A percentile compares a stretch with the other conserved stretches of the same genome.
Evolutionary conservation across 1,140 invertebrate genomes (phyloP).

Genomic region (Phocides pigmalion): DNA sequence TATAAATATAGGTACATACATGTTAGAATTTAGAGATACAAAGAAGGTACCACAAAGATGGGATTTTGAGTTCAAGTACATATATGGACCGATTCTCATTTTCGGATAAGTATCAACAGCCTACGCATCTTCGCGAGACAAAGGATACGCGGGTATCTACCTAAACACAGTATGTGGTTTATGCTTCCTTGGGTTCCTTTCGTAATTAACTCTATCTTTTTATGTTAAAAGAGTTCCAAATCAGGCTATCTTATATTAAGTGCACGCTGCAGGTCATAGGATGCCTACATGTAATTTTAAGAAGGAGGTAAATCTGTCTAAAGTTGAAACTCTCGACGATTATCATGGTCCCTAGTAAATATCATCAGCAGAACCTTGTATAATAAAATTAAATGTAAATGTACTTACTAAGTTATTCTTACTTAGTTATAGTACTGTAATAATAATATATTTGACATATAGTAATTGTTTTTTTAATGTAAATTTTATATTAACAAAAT

Average conservation of each 20-base stretch:
- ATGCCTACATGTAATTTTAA: too few relatives aligned
- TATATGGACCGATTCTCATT: slow-evolving; percentile 21
- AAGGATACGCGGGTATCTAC: slow-evolving; percentile 13
- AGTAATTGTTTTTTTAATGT: background rate
- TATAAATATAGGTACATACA: too few relatives aligned
- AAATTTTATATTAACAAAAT: background rate
- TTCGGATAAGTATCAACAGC: slow-evolving; percentile 3
- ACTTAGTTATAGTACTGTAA: too few relatives aligned
- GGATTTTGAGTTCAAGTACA: slow-evolving; percentile 21
- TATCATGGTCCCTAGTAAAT: too few relatives aligned
- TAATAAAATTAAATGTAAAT: too few relatives aligned
- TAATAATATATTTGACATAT: too few relatives aligned
- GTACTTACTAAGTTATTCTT: too few relatives aligned
- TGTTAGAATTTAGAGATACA: background rate
- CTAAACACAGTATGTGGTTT: slow-evolving; percentile 10
- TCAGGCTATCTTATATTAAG: too few relatives aligned
- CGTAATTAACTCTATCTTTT: background rate
- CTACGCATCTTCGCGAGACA: slow-evolving; percentile 21
- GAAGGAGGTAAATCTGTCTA: too few relatives aligned
- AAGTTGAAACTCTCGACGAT: too few relatives aligned
- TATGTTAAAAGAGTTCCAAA: background rate
- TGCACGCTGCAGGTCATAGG: too few relatives aligned
- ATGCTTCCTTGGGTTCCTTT: slow-evolving; percentile 12
- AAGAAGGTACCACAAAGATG: slow-evolving; percentile 11
- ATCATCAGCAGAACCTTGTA: too few relatives aligned